These are phyloP conservation scores for Ommatoiulus sabulosus DNA, from an alignment of 2,888 invertebrate genomes.

Conservation along the genomic window DNA sequence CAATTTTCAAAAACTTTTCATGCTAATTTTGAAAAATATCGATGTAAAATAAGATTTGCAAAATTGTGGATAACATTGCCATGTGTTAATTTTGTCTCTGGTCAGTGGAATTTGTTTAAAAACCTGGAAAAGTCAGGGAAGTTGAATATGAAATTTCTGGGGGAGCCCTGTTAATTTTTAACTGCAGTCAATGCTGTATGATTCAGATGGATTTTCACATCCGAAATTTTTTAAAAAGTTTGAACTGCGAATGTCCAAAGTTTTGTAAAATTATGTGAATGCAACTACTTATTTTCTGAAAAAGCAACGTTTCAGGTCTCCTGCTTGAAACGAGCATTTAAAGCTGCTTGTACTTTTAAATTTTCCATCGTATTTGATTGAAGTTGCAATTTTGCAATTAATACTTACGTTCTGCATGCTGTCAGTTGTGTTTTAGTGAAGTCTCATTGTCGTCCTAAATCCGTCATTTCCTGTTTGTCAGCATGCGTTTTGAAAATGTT, in stretches of 20 bases:
- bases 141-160: too few relatives aligned
- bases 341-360: not conserved
- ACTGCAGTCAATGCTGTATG: not conserved
- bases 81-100: too few relatives aligned
- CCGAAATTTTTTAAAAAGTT: not conserved
- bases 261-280: not conserved
- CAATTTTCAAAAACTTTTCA: too few relatives aligned
- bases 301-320: too few relatives aligned
- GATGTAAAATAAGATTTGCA: too few relatives aligned
- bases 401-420: not conserved
- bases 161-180: too few relatives aligned
- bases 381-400: not conserved
- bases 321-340: not conserved
- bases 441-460: not conserved
- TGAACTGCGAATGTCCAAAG: not conserved
- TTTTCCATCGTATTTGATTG: not conserved
- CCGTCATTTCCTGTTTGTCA: not conserved
- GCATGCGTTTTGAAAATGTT: slow-evolving; percentile 20
- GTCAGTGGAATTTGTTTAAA: too few relatives aligned
- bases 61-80: too few relatives aligned
- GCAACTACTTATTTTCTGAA: not conserved
- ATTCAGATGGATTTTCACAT: not conserved
- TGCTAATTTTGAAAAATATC: too few relatives aligned
- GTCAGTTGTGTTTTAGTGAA: not conserved
- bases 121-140: too few relatives aligned